These are phyloP conservation scores for Empidonax traillii DNA, from an alignment of 2,113 vertebrate species.

Conservation along the genomic window DNA sequence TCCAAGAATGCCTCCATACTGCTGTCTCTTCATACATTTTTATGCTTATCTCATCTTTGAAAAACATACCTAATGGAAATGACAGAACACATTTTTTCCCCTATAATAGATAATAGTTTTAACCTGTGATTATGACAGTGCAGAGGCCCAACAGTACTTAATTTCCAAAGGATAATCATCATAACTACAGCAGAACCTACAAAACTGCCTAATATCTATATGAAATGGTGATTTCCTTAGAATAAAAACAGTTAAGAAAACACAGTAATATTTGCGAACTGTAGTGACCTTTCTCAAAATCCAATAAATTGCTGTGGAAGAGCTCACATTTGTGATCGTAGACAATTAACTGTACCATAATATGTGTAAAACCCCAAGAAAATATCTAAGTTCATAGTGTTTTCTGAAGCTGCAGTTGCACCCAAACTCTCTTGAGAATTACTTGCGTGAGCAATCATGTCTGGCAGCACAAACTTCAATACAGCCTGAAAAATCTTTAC, in stretches of 20 bases:
- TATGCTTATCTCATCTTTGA: not conserved
- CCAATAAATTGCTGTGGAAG: not conserved
- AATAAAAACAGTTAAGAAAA: not conserved
- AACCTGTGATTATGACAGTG: not conserved
- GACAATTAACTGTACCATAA: not conserved
- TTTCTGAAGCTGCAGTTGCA: not conserved
- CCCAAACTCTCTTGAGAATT: not conserved
- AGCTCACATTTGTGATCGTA: not conserved
- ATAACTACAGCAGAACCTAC: not conserved
- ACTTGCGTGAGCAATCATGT: not conserved
- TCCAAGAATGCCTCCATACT: not conserved
- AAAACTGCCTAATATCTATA: not conserved
- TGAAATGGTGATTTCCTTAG: not conserved
- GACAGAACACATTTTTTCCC: not conserved
- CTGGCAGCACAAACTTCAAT: not conserved
- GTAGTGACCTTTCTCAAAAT: not conserved
- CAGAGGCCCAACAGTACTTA: not conserved
- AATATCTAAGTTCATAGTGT: not conserved
- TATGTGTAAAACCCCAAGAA: rapidly evolving
- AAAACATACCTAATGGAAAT: not conserved
- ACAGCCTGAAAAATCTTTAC: not conserved
- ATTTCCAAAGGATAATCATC: not conserved
- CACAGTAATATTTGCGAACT: not conserved
- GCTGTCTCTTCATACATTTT: not conserved
- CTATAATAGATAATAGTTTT: not conserved